Conservation (phyloP, 2,888 invertebrate genomes). For the Cinara cedri region DNA sequence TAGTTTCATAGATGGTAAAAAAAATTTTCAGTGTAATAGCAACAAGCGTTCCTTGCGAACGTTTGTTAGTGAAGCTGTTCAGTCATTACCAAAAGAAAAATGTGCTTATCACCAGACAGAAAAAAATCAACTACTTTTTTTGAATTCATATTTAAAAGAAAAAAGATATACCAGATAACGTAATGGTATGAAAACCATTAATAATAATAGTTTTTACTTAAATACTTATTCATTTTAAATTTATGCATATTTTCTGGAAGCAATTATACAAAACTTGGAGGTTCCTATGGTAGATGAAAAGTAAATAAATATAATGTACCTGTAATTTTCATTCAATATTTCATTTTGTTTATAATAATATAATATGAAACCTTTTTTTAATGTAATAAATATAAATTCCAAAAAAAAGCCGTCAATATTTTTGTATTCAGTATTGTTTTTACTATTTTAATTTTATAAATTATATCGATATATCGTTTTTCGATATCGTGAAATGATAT, state of each 20-base stretch:
- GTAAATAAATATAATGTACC: too few species aligned
- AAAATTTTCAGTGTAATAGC: constrained; percentile 5
- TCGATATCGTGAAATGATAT: constrained; percentile 9
- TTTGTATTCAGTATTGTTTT: too few species aligned
- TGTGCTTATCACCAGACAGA: background rate
- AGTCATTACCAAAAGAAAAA: background rate
- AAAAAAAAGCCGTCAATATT: background rate
- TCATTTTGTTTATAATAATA: background rate
- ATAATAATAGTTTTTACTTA: too few species aligned
- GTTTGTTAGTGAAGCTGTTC: background rate
- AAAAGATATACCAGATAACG: background rate
- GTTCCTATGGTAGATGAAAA: too few species aligned
- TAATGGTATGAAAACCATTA: too few species aligned
- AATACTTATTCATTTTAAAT: too few species aligned
- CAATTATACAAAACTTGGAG: too few species aligned
- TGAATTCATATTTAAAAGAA: background rate
- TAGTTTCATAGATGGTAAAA: background rate
- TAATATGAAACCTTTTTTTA: background rate
- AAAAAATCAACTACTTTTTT: background rate
- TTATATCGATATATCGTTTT: background rate
- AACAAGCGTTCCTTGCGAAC: background rate
- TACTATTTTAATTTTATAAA: too few species aligned
- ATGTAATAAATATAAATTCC: background rate
- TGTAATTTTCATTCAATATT: background rate
- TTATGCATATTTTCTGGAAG: too few species aligned